These are phyloP conservation scores for Lamellibrachia columna DNA, from an alignment of 2,888 invertebrate species.

Conservation along the genomic window DNA sequence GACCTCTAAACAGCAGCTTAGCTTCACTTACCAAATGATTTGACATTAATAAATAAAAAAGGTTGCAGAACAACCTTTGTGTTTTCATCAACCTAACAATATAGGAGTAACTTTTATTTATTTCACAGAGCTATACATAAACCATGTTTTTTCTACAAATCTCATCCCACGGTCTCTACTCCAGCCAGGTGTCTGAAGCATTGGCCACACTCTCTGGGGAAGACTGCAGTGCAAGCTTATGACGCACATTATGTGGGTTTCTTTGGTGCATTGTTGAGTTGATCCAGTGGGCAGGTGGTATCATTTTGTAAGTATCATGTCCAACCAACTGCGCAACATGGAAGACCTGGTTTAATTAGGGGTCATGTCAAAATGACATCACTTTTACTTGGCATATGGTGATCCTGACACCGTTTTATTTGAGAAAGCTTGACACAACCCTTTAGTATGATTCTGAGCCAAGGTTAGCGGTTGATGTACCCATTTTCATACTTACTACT, in stretches of 20 bases:
- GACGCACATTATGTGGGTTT: not conserved
- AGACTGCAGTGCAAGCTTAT: not conserved
- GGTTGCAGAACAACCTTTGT: too few relatives aligned
- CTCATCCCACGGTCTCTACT: not conserved
- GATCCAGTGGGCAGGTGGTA: not conserved
- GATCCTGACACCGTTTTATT: not conserved
- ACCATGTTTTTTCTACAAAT: not conserved
- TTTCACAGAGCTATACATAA: not conserved
- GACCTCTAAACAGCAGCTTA: too few relatives aligned
- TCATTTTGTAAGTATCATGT: not conserved
- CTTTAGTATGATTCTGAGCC: not conserved
- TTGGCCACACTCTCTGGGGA: not conserved
- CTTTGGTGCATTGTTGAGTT: not conserved
- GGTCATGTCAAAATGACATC: not conserved
- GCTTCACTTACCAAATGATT: too few relatives aligned
- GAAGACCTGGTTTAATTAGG: not conserved
- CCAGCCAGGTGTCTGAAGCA: not conserved
- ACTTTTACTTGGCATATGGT: not conserved
- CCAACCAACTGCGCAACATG: not conserved
- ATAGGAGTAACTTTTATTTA: too few relatives aligned
- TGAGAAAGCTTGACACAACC: not conserved
- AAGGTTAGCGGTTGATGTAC: too few relatives aligned
- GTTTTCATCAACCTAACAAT: too few relatives aligned
- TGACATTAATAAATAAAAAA: too few relatives aligned
- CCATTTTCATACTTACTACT: too few relatives aligned